Conservation (phyloP, 2,797 vertebrate species). For the Argya squamiceps region DNA sequence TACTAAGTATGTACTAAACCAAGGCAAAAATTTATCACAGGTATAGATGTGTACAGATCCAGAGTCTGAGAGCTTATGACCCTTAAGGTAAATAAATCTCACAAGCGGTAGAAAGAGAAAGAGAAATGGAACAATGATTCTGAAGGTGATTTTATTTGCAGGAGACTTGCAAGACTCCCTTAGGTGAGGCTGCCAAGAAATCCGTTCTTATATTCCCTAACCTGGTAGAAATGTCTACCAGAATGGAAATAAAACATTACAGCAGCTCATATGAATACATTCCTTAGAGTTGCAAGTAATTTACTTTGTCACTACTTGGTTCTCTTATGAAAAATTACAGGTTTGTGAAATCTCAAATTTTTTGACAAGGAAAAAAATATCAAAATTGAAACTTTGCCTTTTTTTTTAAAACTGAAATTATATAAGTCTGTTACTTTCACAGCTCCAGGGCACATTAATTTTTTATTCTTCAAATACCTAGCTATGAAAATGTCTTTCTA, state of each 20-base stretch:
- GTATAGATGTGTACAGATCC: neutral
- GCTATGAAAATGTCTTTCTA: neutral
- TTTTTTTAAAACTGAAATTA: neutral
- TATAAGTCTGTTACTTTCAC: neutral
- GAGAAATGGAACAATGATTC: neutral
- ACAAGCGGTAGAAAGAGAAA: neutral
- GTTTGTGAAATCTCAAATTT: neutral
- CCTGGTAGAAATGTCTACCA: neutral
- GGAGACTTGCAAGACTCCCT: neutral
- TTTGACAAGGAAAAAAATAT: neutral
- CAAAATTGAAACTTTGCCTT: neutral
- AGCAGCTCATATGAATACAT: neutral
- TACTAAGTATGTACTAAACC: neutral
- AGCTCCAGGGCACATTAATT: neutral
- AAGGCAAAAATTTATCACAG: neutral
- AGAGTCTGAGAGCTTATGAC: neutral
- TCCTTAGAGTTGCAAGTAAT: neutral
- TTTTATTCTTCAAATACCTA: neutral
- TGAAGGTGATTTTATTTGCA: conserved; percentile 4
- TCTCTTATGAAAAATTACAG: neutral
- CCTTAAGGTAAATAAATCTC: neutral
- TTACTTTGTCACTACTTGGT: neutral
- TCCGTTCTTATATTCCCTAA: neutral
- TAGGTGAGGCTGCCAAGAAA: neutral
- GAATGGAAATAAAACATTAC: neutral